These are phyloP conservation scores for Fukomys damarensis DNA, from an alignment of 2,113 vertebrate genomes.

Conservation along the genomic window DNA sequence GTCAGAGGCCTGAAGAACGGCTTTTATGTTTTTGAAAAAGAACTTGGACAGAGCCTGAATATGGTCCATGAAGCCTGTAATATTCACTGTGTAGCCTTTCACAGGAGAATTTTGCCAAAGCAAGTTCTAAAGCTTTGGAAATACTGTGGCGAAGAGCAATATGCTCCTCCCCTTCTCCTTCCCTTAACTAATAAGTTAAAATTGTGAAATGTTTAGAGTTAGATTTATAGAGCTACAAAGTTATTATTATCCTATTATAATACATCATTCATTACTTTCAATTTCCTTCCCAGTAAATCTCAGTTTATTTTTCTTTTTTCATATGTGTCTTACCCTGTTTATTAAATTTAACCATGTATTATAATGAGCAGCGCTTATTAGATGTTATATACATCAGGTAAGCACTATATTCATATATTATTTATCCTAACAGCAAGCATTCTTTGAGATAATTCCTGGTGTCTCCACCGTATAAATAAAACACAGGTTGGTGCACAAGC, in stretches of 20 bases:
- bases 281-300: neutral
- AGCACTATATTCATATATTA: neutral
- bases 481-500: neutral
- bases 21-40: slow-evolving; percentile 20
- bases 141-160: neutral
- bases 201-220: neutral
- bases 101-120: neutral
- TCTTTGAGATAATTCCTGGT: neutral
- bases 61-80: neutral
- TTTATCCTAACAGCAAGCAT: neutral
- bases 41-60: neutral
- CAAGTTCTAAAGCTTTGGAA: neutral
- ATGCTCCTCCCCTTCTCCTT: neutral
- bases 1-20: neutral
- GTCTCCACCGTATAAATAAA: neutral
- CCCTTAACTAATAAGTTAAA: neutral
- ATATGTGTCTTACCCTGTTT: neutral
- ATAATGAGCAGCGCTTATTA: neutral
- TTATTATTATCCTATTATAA: neutral
- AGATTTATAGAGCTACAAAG: neutral
- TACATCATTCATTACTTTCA: neutral
- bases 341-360: neutral
- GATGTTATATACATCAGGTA: neutral
- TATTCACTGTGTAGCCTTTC: neutral
- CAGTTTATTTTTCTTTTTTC: neutral